Evolutionary conservation across 2,888 invertebrate genomes (phyloP), one percentile per base, ranked within the genome.

Genomic region (Hirtodrosophila duncani): DNA sequence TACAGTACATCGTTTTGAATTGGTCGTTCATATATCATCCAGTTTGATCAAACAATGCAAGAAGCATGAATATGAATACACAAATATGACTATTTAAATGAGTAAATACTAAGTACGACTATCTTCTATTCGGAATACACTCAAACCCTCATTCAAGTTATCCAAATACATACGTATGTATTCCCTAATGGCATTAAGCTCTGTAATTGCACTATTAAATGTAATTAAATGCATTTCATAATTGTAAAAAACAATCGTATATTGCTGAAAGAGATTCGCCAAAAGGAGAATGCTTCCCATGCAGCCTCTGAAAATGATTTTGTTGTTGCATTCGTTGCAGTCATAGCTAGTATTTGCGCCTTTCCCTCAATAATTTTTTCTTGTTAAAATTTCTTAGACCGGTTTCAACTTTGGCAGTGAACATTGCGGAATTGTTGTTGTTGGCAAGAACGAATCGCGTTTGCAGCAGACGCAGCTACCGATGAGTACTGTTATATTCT

Each of bases 301-400:
- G 51, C 36, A 55, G 36, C 27, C 36, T 33, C 20, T 34, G 39
- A 56, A 53, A 62, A 64, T 43, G 42, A 48, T 70, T 65, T 66
- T 50, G 53, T 37, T 46, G 52, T 56, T 44, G 50, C 46, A 23
- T 52, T 21, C 20, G 57, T 58, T 59, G 46, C 48, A 43, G 63
- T 52, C 20, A 50, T 38, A 29, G 51, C 53, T 55, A 18, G 38
- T 42, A 51, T 43, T 29, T 61, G 69, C 68, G 80, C 83, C 84
- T 83, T 83, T 83, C 83, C 82, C 75, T 80, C 80, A 75, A 75
- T 71, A 81, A 77, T 74, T 83, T n/a, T n/a, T 83, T 83, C 82
- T 80, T 71, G 72, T 80, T 82, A 83, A 71, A 71, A 78, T 79
- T 67, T 70, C 66, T 68, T 65, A 64, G 67, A 80, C 79, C 80